Evolutionary conservation across 2,797 vertebrate genomes (phyloP).

Genomic region (Sciurus vulgaris): DNA sequence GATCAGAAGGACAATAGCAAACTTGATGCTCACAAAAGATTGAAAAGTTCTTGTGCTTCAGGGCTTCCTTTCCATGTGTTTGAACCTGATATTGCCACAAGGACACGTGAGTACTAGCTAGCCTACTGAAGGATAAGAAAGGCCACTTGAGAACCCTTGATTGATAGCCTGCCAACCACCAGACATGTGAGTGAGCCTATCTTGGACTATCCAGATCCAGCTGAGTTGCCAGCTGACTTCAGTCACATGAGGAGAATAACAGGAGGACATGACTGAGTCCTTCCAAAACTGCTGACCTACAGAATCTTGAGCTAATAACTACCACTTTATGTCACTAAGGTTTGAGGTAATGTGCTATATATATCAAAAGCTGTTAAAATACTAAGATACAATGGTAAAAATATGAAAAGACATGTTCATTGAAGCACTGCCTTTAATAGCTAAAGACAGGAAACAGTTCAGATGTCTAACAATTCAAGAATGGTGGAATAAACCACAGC

Average conservation of each 20-base stretch:
- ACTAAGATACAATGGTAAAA: not conserved
- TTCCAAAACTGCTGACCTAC: not conserved
- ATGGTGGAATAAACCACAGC: not conserved
- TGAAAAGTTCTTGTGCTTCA: not conserved
- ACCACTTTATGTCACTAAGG: not conserved
- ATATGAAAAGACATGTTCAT: not conserved
- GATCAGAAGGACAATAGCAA: not conserved
- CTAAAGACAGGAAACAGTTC: not conserved
- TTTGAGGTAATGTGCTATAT: not conserved
- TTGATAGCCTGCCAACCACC: not conserved
- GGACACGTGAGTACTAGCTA: not conserved
- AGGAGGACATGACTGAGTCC: not conserved
- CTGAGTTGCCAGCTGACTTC: slow-evolving; percentile 10
- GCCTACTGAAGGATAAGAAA: not conserved
- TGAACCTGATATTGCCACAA: not conserved
- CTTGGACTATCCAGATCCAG: not conserved
- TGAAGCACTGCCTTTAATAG: not conserved
- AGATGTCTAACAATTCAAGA: not conserved
- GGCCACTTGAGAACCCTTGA: not conserved
- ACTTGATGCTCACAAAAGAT: not conserved
- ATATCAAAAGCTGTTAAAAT: not conserved
- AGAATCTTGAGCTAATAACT: not conserved
- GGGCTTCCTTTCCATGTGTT: not conserved
- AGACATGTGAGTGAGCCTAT: not conserved
- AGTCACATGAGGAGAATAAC: not conserved